Evolutionary conservation across 1,140 invertebrate species (phyloP), one percentile per base, ranked within the genome.

Genomic region (Drosophila quadrilineata): DNA sequence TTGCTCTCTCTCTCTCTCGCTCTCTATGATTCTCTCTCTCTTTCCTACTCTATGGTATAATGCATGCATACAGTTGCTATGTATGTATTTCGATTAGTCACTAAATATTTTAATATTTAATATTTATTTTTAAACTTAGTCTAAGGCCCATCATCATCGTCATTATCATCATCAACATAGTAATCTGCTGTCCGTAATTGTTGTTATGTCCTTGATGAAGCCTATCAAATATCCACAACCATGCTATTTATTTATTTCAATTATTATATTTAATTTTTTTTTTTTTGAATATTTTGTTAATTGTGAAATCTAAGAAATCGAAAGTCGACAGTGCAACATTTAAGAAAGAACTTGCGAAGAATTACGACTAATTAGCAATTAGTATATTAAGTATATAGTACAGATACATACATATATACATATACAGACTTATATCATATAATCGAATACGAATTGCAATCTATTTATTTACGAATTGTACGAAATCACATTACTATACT

Each of bases 81-180:
- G 45, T 29, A 41, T 62, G 33, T 67, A 72, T 75, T 85, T 82
- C 71, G 73, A 86, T 86, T 86, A 86, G 82, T 86, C 82, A 86
- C 82, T 86, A 86, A 86, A 86, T 86, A 86, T 86, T 75, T 75
- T 86, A 86, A 86, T 75, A 57, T 64, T n/a, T n/a, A n/a, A n/a
- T n/a, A n/a, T n/a, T n/a, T n/a, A n/a, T n/a, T 71, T 64, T 66
- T 80, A 71, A 85, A 71, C 71, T 85, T 86, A 86, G 82, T 72
- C 71, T 86, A 86, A 86, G 80, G 66, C 58, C 40, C 50, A 28
- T 38, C 59, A 16, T 33, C 22, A 12, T 14, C 12, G 5, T 12
- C n/a, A 9, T 14, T 22, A n/a, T n/a, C n/a, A n/a, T n/a, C n/a
- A n/a, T n/a, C n/a, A n/a, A n/a, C n/a, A n/a, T n/a, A n/a, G n/a